phyloP scores from a whole-genome alignment of 1,140 invertebrate genomes.

The Glossosoma conforme region DNA sequence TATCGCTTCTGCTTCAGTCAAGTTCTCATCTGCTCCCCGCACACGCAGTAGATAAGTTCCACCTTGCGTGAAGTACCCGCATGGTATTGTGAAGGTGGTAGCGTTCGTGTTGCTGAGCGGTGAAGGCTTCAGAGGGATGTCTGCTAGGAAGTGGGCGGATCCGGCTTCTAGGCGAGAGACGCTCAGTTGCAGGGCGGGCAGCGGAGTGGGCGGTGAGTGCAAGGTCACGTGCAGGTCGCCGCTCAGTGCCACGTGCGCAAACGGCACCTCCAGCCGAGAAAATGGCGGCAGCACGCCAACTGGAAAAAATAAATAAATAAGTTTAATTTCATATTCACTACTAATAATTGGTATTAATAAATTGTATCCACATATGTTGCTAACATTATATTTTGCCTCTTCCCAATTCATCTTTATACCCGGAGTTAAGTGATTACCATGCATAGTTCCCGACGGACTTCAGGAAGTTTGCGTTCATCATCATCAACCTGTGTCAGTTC shows the following conservation, averaged over 20 bases:
- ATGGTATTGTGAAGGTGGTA: slow-evolving; percentile 56
- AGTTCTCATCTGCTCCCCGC: slow-evolving; percentile 15
- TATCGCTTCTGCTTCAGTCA: slow-evolving; percentile 22
- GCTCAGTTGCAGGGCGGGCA: slow-evolving; percentile 18
- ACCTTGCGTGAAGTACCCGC: slow-evolving; percentile 63
- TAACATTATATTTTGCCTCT: no score
- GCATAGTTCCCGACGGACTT: no score
- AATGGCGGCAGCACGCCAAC: slow-evolving; percentile 37
- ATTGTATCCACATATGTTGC: no score
- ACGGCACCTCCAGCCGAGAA: slow-evolving; percentile 48
- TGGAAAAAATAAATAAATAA: slow-evolving; percentile 31
- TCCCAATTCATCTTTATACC: no score
- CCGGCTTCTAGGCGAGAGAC: slow-evolving; percentile 37
- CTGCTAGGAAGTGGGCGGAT: slow-evolving; percentile 35
- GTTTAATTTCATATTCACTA: no score
- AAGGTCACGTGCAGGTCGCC: slow-evolving; percentile 59
- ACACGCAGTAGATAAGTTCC: slow-evolving; percentile 42
- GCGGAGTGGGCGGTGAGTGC: slow-evolving; percentile 37
- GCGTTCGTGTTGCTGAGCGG: slow-evolving; percentile 18
- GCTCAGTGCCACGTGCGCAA: slow-evolving; percentile 59
- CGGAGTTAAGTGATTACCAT: no score
- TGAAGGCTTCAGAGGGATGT: slow-evolving; percentile 38
- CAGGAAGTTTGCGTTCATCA: no score
- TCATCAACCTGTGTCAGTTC: no score
- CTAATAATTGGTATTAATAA: no score